Conservation (phyloP, 2,797 vertebrate genomes). For the Alauda arvensis region DNA sequence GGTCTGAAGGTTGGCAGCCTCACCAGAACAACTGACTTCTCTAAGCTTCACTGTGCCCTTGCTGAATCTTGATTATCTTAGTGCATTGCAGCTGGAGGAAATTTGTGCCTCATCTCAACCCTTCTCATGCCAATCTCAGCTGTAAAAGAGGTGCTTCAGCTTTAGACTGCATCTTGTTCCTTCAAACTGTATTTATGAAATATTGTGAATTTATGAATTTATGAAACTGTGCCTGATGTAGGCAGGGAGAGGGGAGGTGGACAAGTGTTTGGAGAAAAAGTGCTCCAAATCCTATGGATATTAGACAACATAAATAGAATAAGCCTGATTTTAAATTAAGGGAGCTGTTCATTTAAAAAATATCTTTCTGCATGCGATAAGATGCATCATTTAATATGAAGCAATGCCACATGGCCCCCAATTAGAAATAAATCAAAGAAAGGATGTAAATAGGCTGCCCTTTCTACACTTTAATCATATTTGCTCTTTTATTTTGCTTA, state of each 20-base stretch:
- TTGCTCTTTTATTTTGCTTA: not conserved
- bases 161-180: not conserved
- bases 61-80: not conserved
- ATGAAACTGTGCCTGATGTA: not conserved
- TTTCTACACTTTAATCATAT: not conserved
- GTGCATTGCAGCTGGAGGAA: not conserved
- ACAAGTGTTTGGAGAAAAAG: not conserved
- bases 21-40: not conserved
- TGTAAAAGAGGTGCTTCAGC: not conserved
- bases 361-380: not conserved
- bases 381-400: not conserved
- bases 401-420: not conserved
- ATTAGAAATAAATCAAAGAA: constrained; percentile 21
- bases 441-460: not conserved
- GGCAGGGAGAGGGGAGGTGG: not conserved
- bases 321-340: not conserved
- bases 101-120: not conserved
- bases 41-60: not conserved
- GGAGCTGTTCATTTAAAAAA: not conserved
- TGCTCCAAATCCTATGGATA: not conserved
- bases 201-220: too few relatives aligned
- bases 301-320: not conserved
- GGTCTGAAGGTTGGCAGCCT: not conserved
- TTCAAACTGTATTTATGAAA: not conserved
- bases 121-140: not conserved